Percentiles rank a stretch among this genome's conserved stretches.
These are phyloP conservation scores for Smittia sp. DNA, from an alignment of 2,888 invertebrate species.

Conservation along the genomic window DNA sequence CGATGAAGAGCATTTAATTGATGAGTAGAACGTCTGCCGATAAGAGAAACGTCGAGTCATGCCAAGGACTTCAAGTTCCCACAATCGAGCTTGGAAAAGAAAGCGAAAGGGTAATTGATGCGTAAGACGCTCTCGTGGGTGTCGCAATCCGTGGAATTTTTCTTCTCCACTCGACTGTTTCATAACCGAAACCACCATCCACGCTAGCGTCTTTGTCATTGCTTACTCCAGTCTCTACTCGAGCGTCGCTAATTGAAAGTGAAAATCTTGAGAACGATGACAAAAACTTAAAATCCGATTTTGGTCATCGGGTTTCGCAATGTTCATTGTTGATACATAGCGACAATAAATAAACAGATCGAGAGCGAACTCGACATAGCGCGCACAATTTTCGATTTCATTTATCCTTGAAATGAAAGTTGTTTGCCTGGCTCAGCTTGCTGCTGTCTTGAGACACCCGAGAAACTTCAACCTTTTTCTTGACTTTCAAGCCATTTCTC, in stretches of 20 bases:
- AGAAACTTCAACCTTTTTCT: not conserved
- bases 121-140: not conserved
- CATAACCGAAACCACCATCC: not conserved
- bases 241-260: constrained; percentile 29
- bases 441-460: not conserved
- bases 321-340: not conserved
- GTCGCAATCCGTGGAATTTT: not conserved
- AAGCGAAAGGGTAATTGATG: not conserved
- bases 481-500: not conserved
- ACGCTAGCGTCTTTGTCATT: not conserved
- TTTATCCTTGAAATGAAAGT: constrained; percentile 41
- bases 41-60: no score
- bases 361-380: not conserved
- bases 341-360: not conserved
- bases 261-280: constrained; percentile 21
- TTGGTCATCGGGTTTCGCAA: constrained; percentile 27
- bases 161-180: not conserved
- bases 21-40: no score
- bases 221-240: not conserved
- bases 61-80: no score
- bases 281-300: constrained; percentile 14
- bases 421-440: constrained; percentile 20
- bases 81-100: not conserved
- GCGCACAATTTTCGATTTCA: constrained; percentile 4
- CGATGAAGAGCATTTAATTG: no score